Conservation (phyloP, 2,888 invertebrate genomes). For the Microctonus hyperodae region DNA sequence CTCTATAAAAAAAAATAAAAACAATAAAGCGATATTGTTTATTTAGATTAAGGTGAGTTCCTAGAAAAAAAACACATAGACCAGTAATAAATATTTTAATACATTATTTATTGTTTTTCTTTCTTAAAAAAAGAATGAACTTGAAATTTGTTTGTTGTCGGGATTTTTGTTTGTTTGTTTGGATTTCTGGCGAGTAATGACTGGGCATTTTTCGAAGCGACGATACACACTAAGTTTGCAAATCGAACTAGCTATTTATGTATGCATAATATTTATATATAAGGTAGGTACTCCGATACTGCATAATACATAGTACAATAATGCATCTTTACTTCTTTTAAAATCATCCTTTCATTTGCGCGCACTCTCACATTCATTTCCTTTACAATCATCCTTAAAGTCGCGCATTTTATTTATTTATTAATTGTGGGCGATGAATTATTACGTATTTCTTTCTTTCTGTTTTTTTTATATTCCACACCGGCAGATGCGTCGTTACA, state of each 20-base stretch:
- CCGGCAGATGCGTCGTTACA: constrained; percentile 32
- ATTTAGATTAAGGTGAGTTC: too few species aligned
- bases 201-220: constrained; percentile 61
- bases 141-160: constrained; percentile 57
- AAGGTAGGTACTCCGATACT: constrained; percentile 56
- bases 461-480: constrained; percentile 4
- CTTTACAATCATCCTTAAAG: constrained; percentile 24
- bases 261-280: constrained; percentile 55
- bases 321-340: constrained; percentile 48
- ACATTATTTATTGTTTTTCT: constrained; percentile 60
- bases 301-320: constrained; percentile 53
- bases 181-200: constrained; percentile 60
- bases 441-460: constrained; percentile 1
- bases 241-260: constrained; percentile 59
- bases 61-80: neutral
- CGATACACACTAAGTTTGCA: constrained; percentile 62
- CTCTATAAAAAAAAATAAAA: too few species aligned
- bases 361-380: constrained; percentile 28
- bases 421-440: constrained; percentile 10
- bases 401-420: constrained; percentile 13
- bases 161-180: constrained; percentile 41
- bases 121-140: constrained; percentile 63
- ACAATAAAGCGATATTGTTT: too few species aligned
- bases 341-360: constrained; percentile 31
- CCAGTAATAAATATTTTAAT: constrained; percentile 49